phyloP scores from a whole-genome alignment of 2,888 invertebrate species.

The Agrotis ipsilon region DNA sequence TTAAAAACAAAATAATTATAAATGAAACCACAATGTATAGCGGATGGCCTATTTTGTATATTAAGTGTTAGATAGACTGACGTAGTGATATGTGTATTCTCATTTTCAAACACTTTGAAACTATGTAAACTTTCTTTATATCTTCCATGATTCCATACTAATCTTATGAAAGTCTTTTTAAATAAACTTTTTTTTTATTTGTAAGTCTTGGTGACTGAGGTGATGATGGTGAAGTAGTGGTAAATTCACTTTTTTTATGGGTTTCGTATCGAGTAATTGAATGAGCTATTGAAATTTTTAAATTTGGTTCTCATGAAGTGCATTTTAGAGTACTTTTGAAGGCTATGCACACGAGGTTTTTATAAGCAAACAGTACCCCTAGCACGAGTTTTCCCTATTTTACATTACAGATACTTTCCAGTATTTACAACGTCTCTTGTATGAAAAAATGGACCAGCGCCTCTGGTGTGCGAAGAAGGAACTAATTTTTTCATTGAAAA shows the following conservation, averaged over 20 bases:
- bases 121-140: slow-evolving; percentile 52
- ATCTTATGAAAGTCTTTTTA: slow-evolving; percentile 46
- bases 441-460: no score
- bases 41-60: slow-evolving; percentile 80
- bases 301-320: background rate
- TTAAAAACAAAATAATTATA: slow-evolving; percentile 32
- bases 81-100: slow-evolving; percentile 64
- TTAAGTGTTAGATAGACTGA: slow-evolving; percentile 82
- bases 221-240: slow-evolving; percentile 18
- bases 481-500: no score
- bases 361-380: no score
- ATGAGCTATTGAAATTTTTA: background rate
- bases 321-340: background rate
- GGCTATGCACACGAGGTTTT: background rate
- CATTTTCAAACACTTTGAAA: slow-evolving; percentile 46
- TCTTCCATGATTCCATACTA: slow-evolving; percentile 54
- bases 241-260: slow-evolving; percentile 22
- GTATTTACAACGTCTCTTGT: no score
- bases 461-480: no score
- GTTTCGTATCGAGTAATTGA: slow-evolving; percentile 31
- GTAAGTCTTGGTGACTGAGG: slow-evolving; percentile 34
- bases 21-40: slow-evolving; percentile 49
- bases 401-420: no score
- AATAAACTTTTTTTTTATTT: slow-evolving; percentile 34
- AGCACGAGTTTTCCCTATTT: no score